Base-by-base conservation (phyloP, 2,797 vertebrate genomes). In the Gymnocypris eckloni region DNA sequence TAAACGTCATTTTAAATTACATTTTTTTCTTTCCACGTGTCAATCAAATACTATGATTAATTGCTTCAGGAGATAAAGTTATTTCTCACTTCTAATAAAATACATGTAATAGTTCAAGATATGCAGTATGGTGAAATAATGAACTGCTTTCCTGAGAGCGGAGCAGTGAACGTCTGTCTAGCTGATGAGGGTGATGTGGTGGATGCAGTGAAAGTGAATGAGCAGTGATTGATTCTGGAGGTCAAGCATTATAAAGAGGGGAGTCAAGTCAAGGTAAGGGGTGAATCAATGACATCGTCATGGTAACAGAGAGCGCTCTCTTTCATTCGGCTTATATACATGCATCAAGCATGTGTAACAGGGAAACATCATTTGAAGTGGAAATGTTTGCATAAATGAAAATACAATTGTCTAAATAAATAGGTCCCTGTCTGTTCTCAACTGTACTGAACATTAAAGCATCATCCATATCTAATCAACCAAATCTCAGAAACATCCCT, bases 221-320 rank as follows among this genome's bases (percentile, higher is more conserved):
- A 61, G 76, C 37, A n/a, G 4, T 67, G 61, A 80, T 33, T 80
- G 79, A 67, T 67, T 80, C 45, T 50, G 22, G 25, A 37, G 43
- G 79, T 80, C 61, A 80, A 37, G 28, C 43, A 75, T 28, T 5
- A 50, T 28, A 28, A 50, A 10, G n/a, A 73, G 22, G 11, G 6
- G 25, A 80, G 79, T 67, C 79, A 67, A 81, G 45, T 8, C 13
- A 25, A 67, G 25, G 28, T 12, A 43, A 20, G 20, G 43, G 50
- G 12, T 16, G 25, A 50, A 81, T 69, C 79, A 80, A 67, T 80
- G 11, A 81, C 33, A 48, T 15, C 0, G 28, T 37, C 61, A 67
- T 69, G 25, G 79, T 50, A 67, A 81, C 61, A 69, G 61, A 81
- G 28, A 81, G 41, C 41, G 13, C 25, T 11, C 25, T 6, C 61